Conservation (phyloP, 2,888 invertebrate species). For the Cataglyphis cursor region DNA sequence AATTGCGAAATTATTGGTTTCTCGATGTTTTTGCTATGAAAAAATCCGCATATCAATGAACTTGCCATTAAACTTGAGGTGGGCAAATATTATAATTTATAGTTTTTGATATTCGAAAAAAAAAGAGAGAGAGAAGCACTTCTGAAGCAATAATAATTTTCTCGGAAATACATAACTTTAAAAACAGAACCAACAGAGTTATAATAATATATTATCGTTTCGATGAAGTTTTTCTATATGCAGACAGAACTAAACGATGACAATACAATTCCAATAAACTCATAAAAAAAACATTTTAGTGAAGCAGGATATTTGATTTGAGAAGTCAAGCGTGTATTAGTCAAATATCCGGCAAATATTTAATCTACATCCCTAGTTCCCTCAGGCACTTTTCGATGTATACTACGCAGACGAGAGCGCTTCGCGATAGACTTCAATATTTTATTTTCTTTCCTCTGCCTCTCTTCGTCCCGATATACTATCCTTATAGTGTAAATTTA, state of each 20-base stretch:
- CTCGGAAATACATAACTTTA: neutral
- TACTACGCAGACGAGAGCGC: neutral
- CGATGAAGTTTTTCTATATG: neutral
- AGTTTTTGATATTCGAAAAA: neutral
- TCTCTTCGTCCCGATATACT: neutral
- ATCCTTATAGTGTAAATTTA: neutral
- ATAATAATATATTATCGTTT: neutral
- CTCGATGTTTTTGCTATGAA: neutral
- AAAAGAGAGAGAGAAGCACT: no score
- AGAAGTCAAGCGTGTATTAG: constrained; percentile 42
- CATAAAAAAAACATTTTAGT: constrained; percentile 21
- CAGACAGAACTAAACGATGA: neutral
- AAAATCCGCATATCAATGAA: neutral
- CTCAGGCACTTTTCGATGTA: constrained; percentile 10
- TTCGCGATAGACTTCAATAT: neutral
- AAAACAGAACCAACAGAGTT: neutral
- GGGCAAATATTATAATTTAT: neutral
- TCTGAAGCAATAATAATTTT: neutral
- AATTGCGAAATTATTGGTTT: constrained; percentile 15
- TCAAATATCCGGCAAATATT: constrained; percentile 68
- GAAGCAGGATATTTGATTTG: constrained; percentile 14
- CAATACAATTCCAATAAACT: neutral
- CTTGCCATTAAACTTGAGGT: neutral
- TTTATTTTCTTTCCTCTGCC: constrained; percentile 7
- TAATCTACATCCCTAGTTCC: constrained; percentile 24